Conservation (phyloP, 2,113 vertebrate species). For the Heliornis fulica region DNA sequence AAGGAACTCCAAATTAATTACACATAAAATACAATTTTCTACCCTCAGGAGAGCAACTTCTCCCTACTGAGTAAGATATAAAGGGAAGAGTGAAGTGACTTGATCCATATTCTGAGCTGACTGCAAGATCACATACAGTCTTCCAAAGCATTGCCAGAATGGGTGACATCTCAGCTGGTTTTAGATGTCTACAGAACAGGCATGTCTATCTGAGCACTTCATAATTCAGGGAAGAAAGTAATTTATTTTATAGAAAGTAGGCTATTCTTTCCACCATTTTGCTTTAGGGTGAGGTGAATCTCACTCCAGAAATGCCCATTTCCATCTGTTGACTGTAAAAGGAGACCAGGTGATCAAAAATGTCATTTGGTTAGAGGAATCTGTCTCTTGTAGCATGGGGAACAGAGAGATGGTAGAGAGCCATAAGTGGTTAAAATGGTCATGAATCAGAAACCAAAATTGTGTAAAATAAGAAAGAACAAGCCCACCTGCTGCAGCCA, state of each 20-base stretch:
- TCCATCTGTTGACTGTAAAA: background rate
- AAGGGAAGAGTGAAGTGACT: background rate
- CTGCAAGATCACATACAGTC: background rate
- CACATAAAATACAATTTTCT: background rate
- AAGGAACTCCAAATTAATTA: background rate
- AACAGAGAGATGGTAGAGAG: background rate
- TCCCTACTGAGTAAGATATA: background rate
- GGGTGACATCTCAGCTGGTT: background rate
- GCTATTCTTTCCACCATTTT: background rate
- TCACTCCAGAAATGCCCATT: background rate
- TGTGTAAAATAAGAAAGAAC: background rate
- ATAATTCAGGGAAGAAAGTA: background rate
- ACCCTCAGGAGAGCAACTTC: background rate
- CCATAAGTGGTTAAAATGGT: background rate
- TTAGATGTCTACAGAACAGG: background rate
- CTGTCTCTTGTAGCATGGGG: background rate
- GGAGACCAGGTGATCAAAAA: rapidly evolving
- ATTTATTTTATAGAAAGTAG: background rate
- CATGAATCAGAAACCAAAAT: background rate
- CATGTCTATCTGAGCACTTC: background rate
- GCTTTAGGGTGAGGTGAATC: background rate
- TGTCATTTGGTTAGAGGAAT: background rate
- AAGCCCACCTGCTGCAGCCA: background rate
- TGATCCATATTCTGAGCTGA: background rate
- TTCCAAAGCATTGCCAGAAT: background rate